Conservation (phyloP, 2,113 vertebrate species). For the Erythrolamprus reginae region DNA sequence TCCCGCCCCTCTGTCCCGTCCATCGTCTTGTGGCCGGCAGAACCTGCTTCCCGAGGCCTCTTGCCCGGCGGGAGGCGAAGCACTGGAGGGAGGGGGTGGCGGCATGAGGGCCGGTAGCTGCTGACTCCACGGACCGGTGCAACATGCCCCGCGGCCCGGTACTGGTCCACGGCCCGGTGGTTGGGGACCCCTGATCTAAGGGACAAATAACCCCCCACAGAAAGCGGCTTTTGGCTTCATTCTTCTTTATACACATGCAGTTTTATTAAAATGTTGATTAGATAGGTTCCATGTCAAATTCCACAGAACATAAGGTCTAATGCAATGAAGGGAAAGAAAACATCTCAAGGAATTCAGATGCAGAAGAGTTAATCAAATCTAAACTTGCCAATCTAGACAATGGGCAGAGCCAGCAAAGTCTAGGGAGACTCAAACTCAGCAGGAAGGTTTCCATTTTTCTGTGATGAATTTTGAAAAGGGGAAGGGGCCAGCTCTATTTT, state of each 20-base stretch:
- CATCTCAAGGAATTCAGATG: background rate
- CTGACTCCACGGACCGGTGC: no score
- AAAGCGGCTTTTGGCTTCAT: background rate
- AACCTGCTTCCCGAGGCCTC: no score
- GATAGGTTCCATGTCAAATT: background rate
- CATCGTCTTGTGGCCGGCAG: no score
- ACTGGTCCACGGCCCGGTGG: no score
- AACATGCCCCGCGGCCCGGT: no score
- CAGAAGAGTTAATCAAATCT: background rate
- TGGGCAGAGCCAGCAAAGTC: background rate
- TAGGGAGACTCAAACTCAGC: background rate
- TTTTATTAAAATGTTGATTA: background rate
- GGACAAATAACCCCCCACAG: background rate
- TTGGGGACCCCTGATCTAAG: background rate
- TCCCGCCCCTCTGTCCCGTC: no score
- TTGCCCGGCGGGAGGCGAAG: no score
- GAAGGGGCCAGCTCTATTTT: background rate
- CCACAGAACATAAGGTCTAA: background rate
- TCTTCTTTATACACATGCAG: background rate
- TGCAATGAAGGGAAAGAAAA: background rate
- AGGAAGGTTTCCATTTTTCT: background rate
- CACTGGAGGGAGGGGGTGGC: no score
- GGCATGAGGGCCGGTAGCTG: no score
- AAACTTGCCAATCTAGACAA: background rate
- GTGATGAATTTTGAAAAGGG: background rate